Evolutionary conservation across 35 echinoderm and acorn worm genomes (phyloP).

Genomic region (Lytechinus pictus): DNA sequence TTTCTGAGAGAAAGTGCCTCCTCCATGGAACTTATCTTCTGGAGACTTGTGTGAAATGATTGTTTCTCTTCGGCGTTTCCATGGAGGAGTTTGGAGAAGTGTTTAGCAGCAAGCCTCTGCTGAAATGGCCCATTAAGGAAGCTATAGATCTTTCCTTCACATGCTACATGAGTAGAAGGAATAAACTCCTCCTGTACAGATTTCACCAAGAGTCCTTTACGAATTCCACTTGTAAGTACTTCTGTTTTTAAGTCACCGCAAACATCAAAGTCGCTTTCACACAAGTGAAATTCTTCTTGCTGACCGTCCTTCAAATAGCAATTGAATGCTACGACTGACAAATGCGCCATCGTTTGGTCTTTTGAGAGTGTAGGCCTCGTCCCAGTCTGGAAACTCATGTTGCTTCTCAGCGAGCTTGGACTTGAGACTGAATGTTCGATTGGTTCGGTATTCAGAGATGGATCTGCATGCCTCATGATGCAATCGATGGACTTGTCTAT

Average conservation of each 20-base stretch:
- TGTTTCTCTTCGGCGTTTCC: not conserved
- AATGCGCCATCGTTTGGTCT: not conserved
- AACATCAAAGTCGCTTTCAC: conserved; percentile 3
- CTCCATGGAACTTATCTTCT: not conserved
- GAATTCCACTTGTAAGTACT: not conserved
- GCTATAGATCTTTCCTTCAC: not conserved
- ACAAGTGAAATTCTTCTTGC: not conserved
- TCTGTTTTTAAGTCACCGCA: not conserved
- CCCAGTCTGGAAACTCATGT: not conserved
- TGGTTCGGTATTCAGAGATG: not conserved
- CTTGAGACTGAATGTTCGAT: not conserved
- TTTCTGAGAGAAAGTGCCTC: not conserved
- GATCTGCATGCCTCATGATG: not conserved
- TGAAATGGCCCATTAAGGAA: not conserved
- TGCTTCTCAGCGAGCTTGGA: not conserved
- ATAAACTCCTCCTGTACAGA: not conserved
- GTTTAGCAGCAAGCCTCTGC: not conserved
- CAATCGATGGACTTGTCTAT: not conserved
- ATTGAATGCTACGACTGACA: not conserved
- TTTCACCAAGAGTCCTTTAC: not conserved
- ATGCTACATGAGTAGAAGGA: not conserved
- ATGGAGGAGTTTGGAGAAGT: not conserved
- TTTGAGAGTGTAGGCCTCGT: too few species aligned
- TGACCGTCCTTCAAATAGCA: not conserved
- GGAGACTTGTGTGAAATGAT: not conserved